Evolutionary conservation across 2,797 vertebrate species (phyloP).

Genomic region (Labeo calbasu): DNA sequence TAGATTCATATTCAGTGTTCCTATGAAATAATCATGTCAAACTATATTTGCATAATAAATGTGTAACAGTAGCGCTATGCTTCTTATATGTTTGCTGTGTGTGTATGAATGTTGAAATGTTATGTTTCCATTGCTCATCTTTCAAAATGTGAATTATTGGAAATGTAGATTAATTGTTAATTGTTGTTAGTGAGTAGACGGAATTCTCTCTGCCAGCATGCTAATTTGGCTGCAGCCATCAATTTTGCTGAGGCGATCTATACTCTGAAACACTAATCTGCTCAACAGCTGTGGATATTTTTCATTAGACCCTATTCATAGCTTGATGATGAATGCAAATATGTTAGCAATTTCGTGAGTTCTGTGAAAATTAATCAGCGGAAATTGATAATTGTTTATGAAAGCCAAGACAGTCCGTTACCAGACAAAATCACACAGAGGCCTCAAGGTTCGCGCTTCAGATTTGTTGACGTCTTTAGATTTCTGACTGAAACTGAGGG

Average conservation of each 20-base stretch:
- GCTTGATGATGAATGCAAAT: conserved; percentile 61
- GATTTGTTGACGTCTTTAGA: neutral
- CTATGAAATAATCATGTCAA: neutral
- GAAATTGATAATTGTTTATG: conserved; percentile 57
- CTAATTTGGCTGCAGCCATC: conserved; percentile 45
- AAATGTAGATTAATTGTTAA: conserved; percentile 21
- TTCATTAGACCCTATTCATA: conserved; percentile 59
- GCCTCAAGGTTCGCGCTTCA: conserved; percentile 11
- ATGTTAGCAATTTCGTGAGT: conserved; percentile 57
- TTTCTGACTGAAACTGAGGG: neutral
- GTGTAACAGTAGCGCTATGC: neutral
- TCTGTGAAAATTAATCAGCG: conserved; percentile 59
- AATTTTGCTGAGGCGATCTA: conserved; percentile 39
- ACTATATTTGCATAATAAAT: neutral
- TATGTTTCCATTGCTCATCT: neutral
- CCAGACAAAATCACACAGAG: conserved; percentile 29
- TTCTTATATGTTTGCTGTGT: neutral
- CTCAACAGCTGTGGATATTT: conserved; percentile 57
- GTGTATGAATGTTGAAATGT: neutral
- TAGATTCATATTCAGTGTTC: neutral
- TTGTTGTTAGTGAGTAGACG: conserved; percentile 21
- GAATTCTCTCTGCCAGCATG: conserved; percentile 8
- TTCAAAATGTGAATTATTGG: conserved; percentile 10
- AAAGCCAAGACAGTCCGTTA: conserved; percentile 45
- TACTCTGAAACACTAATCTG: conserved; percentile 59